Conservation (phyloP, 2,113 vertebrate genomes). For the Plotosus lineatus region DNA sequence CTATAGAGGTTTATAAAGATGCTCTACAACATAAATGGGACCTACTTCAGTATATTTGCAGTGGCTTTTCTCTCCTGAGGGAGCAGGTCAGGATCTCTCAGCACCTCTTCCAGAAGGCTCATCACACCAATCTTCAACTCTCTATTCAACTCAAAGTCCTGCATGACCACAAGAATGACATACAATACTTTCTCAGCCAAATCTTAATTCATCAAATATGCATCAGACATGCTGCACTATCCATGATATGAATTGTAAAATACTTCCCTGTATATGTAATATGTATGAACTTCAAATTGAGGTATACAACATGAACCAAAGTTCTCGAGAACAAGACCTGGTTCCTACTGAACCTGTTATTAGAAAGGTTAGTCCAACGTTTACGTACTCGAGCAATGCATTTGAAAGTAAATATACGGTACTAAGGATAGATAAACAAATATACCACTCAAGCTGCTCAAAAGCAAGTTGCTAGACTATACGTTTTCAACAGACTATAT, state of each 20-base stretch:
- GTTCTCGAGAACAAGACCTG: neutral
- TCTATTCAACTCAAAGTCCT: slow-evolving; percentile 96
- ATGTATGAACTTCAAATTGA: neutral
- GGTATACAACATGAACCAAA: neutral
- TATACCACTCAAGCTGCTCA: too few relatives aligned
- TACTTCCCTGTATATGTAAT: neutral
- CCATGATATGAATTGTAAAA: neutral
- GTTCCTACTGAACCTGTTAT: neutral
- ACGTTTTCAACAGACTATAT: too few relatives aligned
- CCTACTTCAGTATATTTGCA: slow-evolving; percentile 90
- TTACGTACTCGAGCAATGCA: neutral
- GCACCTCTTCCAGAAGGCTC: slow-evolving; percentile 92
- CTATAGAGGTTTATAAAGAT: too few relatives aligned
- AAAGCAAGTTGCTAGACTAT: too few relatives aligned
- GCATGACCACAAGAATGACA: slow-evolving; percentile 32
- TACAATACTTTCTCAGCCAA: neutral
- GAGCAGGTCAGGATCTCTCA: slow-evolving; percentile 92
- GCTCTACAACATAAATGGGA: neutral
- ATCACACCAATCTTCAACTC: slow-evolving; percentile 94
- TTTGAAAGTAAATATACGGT: neutral
- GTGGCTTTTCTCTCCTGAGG: slow-evolving; percentile 98
- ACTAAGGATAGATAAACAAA: too few relatives aligned
- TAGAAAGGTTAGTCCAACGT: neutral
- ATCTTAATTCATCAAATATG: neutral
- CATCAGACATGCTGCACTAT: too few relatives aligned